Percentiles rank a stretch among this genome's conserved stretches.
These are phyloP conservation scores for Anabas testudineus DNA, from an alignment of 2,797 vertebrate species.

Conservation along the genomic window DNA sequence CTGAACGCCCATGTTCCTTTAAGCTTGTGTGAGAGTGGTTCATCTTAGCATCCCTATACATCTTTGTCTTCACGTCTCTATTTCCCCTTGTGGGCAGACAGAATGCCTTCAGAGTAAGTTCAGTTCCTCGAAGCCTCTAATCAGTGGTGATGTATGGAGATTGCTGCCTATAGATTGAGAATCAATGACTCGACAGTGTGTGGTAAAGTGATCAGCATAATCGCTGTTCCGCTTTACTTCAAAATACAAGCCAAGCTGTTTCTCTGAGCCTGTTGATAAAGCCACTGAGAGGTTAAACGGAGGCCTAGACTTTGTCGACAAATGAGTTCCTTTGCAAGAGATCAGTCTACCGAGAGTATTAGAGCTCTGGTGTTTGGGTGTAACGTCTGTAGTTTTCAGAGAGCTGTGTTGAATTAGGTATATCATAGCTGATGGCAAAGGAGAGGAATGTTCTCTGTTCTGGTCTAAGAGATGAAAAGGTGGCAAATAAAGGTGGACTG, in stretches of 20 bases:
- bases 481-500: constrained; percentile 40
- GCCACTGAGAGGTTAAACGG: constrained; percentile 62
- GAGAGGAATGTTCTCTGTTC: constrained; percentile 44
- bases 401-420: constrained; percentile 28
- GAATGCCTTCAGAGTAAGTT: constrained; percentile 65
- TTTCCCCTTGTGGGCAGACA: constrained; percentile 32
- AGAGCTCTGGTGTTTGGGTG: constrained; percentile 37
- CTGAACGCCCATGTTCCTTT: constrained; percentile 51
- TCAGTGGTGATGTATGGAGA: constrained; percentile 72
- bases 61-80: constrained; percentile 42
- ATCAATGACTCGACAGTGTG: constrained; percentile 79
- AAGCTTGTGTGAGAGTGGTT: constrained; percentile 47
- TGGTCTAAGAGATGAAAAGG: constrained; percentile 54
- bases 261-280: constrained; percentile 68
- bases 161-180: constrained; percentile 68
- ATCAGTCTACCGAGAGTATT: constrained; percentile 34
- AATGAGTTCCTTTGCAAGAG: constrained; percentile 55
- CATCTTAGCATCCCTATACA: constrained; percentile 11
- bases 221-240: constrained; percentile 66
- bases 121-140: constrained; percentile 65
- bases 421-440: constrained; percentile 43
- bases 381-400: constrained; percentile 33
- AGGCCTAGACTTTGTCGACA: constrained; percentile 39
- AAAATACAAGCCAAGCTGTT: constrained; percentile 74
- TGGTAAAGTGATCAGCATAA: constrained; percentile 75